Conservation (phyloP, 2,113 vertebrate genomes). For the Esox niger region DNA sequence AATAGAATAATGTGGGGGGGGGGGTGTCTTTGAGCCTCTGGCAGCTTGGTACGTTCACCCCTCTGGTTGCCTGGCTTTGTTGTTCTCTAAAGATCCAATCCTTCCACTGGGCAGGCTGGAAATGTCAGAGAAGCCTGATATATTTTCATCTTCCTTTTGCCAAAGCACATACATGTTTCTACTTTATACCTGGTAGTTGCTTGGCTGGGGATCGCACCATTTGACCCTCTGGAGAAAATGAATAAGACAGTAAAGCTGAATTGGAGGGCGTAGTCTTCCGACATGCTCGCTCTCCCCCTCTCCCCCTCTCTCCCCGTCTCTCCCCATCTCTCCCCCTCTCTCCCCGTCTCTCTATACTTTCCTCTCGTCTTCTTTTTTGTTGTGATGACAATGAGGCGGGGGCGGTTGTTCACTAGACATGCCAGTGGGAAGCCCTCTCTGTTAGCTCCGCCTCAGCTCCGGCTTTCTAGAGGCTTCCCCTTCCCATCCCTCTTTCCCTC, state of each 20-base stretch:
- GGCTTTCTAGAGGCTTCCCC: conserved; percentile 4
- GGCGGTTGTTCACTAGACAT: not conserved
- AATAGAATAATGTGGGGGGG: conserved; percentile 8
- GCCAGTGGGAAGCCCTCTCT: conserved; percentile 2
- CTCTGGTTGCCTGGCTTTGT: too few relatives aligned
- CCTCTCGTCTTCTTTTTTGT: not conserved
- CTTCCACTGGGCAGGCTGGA: too few relatives aligned
- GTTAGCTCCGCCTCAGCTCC: too few relatives aligned
- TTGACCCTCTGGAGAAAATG: not conserved
- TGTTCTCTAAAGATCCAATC: too few relatives aligned
- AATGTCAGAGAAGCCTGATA: too few relatives aligned
- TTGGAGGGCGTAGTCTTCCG: not conserved
- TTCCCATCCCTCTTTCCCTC: conserved; percentile 4
- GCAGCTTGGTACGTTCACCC: not conserved
- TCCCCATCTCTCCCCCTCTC: conserved; percentile 1
- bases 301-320: conserved; percentile 10
- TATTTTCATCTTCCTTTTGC: too few relatives aligned
- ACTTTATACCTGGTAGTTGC: too few relatives aligned
- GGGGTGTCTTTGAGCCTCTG: conserved; percentile 7
- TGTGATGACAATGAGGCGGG: not conserved
- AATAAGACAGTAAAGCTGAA: not conserved
- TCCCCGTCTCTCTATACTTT: conserved; percentile 19
- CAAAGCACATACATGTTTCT: too few relatives aligned
- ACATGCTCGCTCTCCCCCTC: conserved; percentile 5
- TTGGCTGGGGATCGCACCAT: too few relatives aligned